Evolutionary conservation across 2,797 vertebrate species (phyloP).

Genomic region (Astyanax mexicanus): DNA sequence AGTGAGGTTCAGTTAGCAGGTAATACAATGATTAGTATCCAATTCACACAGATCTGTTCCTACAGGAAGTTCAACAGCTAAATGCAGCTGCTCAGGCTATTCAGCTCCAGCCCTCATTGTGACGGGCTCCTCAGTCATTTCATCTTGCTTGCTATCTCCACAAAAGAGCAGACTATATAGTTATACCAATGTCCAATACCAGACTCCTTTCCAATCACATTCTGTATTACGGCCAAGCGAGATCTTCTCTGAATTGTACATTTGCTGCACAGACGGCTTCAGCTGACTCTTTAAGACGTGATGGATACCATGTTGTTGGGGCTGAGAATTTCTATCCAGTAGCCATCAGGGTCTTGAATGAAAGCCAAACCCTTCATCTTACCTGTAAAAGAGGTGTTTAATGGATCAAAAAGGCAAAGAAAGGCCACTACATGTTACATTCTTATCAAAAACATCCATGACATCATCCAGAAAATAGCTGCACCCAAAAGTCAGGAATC

Average conservation of each 20-base stretch:
- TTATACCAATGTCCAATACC: not conserved
- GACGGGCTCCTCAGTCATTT: not conserved
- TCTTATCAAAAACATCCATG: no score
- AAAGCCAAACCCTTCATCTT: constrained; percentile 99
- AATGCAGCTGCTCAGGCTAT: not conserved
- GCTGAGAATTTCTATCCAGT: constrained; percentile 98
- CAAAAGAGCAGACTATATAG: not conserved
- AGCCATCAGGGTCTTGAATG: constrained; percentile 98
- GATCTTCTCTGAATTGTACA: not conserved
- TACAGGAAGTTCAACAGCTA: not conserved
- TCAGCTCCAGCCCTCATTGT: not conserved
- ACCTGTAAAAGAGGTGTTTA: constrained; percentile 73
- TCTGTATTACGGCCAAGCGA: not conserved
- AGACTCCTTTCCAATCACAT: not conserved
- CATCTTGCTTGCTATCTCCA: constrained; percentile 23
- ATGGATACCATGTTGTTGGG: constrained; percentile 90
- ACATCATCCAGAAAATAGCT: no score
- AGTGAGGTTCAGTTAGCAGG: not conserved
- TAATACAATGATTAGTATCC: not conserved
- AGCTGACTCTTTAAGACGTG: constrained; percentile 70
- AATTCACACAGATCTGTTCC: not conserved
- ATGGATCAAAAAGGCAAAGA: not conserved
- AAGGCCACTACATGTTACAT: not conserved
- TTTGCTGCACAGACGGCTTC: constrained; percentile 3
- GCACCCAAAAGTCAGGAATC: no score